Base-by-base conservation (phyloP, 2,888 invertebrate genomes). In the Nemotelus nigrinus region DNA sequence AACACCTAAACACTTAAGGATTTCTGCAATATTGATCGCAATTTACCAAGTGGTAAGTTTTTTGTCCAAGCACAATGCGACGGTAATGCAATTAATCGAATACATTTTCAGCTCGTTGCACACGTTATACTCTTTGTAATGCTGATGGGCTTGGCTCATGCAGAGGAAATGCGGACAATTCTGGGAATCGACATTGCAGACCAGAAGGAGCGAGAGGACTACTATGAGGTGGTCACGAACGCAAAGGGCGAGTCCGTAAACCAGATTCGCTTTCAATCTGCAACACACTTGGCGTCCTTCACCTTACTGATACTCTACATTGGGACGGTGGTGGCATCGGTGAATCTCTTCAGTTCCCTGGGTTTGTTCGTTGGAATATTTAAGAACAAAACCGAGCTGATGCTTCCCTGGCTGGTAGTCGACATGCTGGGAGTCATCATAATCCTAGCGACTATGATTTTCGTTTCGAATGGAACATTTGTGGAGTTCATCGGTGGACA, bases 1-100 rank as follows among this genome's bases (percentile, higher is more conserved):
- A 47, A 77, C 87, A 2, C 86, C 86, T 4, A 86, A 84, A 78
- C 86, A 87, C 79, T 81, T 87, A 58, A 85, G 87, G 39, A 82
- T 87, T 74, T 85, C 87, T 8, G 86, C 87, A 4, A 81, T 87
- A 79, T 80, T 87, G 64, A 85, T 86, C 80, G 85, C 85, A 79
- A 85, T 87, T 76, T 86, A 85, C 80, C 86, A 87, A 82, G 81
- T 87, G 84, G 87, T 87, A 80, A 85, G 86, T 84, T 48, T 47
- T 47, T 70, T 4, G 25, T 25, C 25, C 25, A 25, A 25, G 25
- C 25, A 25, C 25, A 25, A 25, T 25, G 25, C 25, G 65, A 43
- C 39, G 7, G 8, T 68, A 64, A 48, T 74, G 41, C 39, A 63
- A 70, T 70, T 50, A 55, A 58, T 72, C 43, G 58, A 47, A 47